These are phyloP conservation scores for Dynastes hyllus DNA, from an alignment of 2,888 invertebrate species.

Conservation along the genomic window DNA sequence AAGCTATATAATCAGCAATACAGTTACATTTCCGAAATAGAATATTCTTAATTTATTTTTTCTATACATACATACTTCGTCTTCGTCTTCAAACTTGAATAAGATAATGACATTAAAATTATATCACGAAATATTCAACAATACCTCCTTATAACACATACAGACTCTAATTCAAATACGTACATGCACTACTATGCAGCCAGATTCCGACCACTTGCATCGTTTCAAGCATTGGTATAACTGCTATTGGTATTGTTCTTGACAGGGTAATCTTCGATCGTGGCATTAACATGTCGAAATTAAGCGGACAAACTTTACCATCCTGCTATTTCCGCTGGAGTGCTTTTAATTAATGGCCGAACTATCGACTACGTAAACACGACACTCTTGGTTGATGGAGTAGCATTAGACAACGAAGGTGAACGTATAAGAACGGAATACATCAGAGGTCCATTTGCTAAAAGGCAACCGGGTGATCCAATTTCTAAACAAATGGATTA, in stretches of 20 bases:
- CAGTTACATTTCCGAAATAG: too few species aligned
- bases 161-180: too few species aligned
- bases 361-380: slow-evolving; percentile 35
- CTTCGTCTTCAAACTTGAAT: too few species aligned
- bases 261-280: slow-evolving; percentile 42
- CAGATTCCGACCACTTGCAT: slow-evolving; percentile 8
- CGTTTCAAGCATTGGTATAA: slow-evolving; percentile 1
- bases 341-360: slow-evolving; percentile 35
- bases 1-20: too few species aligned
- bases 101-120: not conserved
- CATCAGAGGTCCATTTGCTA: slow-evolving; percentile 12
- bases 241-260: slow-evolving; percentile 45
- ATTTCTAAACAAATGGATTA: too few species aligned
- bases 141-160: too few species aligned
- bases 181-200: too few species aligned
- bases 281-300: slow-evolving; percentile 37
- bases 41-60: too few species aligned
- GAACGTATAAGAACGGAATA: not conserved
- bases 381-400: slow-evolving; percentile 9
- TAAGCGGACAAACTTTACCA: slow-evolving; percentile 41
- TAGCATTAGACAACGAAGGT: slow-evolving; percentile 9
- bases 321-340: slow-evolving; percentile 33
- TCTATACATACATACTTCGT: too few species aligned
- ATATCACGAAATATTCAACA: not conserved
- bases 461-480: too few species aligned